phyloP scores from a whole-genome alignment of 2,797 vertebrate species.

The Salarias fasciatus region DNA sequence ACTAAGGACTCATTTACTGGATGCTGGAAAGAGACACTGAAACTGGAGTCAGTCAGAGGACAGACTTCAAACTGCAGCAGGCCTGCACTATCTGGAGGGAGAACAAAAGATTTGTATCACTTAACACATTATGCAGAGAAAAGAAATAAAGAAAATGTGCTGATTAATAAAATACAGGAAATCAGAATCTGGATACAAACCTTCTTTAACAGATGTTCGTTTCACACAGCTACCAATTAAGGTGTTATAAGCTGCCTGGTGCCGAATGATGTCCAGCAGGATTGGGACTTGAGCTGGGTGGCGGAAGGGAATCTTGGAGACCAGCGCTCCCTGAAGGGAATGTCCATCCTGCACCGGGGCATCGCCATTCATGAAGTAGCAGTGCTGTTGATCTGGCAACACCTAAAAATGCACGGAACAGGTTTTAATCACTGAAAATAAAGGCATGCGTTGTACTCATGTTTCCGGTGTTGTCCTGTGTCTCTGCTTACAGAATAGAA shows the following conservation, averaged over 20 bases:
- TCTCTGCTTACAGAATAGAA: conserved; percentile 92
- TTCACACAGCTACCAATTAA: conserved; percentile 97
- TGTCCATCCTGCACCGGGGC: conserved; percentile 94
- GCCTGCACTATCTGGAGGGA: conserved; percentile 88
- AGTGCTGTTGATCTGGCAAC: conserved; percentile 97
- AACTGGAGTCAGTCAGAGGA: conserved; percentile 95
- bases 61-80: conserved; percentile 98
- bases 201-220: conserved; percentile 92
- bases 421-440: too few relatives aligned
- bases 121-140: background rate
- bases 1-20: conserved; percentile 98
- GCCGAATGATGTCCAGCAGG: conserved; percentile 92
- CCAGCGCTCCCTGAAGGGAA: conserved; percentile 91
- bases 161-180: background rate
- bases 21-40: conserved; percentile 98
- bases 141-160: background rate
- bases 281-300: conserved; percentile 94
- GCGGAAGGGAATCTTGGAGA: conserved; percentile 95
- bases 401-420: conserved; percentile 77
- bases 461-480: background rate
- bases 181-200: conserved; percentile 62
- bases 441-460: too few relatives aligned
- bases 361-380: conserved; percentile 97
- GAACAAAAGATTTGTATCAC: background rate
- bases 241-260: conserved; percentile 95